A percentile compares a stretch with the other conserved stretches of the same genome.
Conservation (phyloP, 2,113 vertebrate genomes). For the Hyaena hyaena region DNA sequence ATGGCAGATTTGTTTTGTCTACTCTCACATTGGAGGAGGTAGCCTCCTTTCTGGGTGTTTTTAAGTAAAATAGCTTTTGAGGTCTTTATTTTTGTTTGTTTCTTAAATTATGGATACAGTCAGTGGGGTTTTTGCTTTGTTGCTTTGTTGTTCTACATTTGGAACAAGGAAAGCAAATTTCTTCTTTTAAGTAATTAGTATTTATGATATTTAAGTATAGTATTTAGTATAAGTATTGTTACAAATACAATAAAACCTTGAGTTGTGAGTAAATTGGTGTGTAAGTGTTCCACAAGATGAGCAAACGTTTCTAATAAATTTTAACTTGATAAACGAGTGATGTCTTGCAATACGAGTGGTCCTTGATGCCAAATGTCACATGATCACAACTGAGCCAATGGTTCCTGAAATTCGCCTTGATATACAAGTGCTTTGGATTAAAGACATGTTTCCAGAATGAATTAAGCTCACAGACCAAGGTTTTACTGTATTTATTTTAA, state of each 20-base stretch:
- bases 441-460: too few species aligned
- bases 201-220: neutral
- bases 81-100: neutral
- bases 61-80: neutral
- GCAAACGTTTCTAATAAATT: too few species aligned
- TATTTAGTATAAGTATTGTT: neutral
- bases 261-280: too few species aligned
- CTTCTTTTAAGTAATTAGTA: neutral
- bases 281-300: too few species aligned
- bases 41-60: neutral
- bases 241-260: too few species aligned
- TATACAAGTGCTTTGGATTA: too few species aligned
- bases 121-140: conserved; percentile 19
- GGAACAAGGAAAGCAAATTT: neutral
- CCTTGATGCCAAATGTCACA: too few species aligned
- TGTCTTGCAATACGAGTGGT: too few species aligned
- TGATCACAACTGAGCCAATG: too few species aligned
- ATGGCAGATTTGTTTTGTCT: neutral
- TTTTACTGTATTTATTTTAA: conserved; percentile 8
- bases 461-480: too few species aligned
- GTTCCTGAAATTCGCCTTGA: too few species aligned
- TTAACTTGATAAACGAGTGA: too few species aligned
- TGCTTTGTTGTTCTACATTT: neutral
- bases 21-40: neutral
- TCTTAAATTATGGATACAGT: conserved; percentile 8